These are phyloP conservation scores for Spheniscus humboldti DNA, from an alignment of 2,797 vertebrate genomes.

Conservation along the genomic window DNA sequence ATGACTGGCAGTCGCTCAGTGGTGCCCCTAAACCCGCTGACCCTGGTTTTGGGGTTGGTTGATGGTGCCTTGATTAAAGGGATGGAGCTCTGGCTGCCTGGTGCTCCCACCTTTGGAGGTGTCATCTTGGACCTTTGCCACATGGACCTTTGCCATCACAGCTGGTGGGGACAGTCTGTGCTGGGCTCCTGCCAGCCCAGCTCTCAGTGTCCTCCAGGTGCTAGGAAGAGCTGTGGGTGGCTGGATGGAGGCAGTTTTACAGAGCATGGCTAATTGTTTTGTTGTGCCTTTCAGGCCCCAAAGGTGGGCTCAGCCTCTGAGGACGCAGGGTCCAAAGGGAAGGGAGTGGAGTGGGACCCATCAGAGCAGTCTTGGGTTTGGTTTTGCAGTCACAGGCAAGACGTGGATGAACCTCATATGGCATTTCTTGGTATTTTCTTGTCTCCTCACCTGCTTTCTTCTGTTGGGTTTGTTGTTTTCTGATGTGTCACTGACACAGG, in stretches of 20 bases:
- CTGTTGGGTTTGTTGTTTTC: not conserved
- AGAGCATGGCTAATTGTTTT: conserved; percentile 42
- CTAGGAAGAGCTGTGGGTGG: conserved; percentile 23
- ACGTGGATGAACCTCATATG: not conserved
- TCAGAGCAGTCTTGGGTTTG: not conserved
- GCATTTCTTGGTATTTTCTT: not conserved
- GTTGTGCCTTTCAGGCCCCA: conserved; percentile 41
- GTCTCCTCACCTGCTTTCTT: fast-evolving
- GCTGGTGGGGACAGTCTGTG: not conserved
- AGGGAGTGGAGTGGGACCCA: not conserved
- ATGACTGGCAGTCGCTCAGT: no score
- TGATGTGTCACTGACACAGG: not conserved
- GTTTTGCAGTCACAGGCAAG: not conserved
- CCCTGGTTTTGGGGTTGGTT: not conserved
- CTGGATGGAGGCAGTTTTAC: conserved; percentile 20
- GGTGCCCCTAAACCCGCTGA: not conserved
- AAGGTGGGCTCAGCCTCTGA: not conserved
- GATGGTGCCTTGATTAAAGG: not conserved
- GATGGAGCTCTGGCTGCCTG: not conserved
- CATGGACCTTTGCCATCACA: not conserved
- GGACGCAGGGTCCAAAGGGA: not conserved
- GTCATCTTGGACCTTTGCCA: not conserved
- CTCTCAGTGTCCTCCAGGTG: conserved; percentile 22
- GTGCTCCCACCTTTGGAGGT: not conserved
- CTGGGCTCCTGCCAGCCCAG: not conserved